Evolutionary conservation across 2,113 vertebrate genomes (phyloP), one percentile per base, ranked within the genome.

Genomic region (Dipodomys ordii): DNA sequence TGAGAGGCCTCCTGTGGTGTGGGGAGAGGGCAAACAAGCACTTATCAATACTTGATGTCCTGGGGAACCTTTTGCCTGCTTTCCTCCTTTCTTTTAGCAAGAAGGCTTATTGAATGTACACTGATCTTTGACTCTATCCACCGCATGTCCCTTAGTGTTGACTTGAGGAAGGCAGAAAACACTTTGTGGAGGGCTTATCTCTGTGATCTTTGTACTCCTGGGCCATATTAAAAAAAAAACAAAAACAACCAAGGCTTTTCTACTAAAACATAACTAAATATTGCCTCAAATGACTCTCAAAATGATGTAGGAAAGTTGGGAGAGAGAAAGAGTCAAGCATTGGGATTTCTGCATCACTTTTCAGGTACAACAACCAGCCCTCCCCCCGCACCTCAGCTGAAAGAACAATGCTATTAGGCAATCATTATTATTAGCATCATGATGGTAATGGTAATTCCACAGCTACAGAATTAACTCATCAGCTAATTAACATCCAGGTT

Each of bases 251-350:
- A 67, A 85, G 62, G 74, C 39, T 74, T 92, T 73, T 57, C 30
- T 67, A 74, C 79, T 88, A 39, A 90, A 35, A 78, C 39, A 69
- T 69, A 81, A 73, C 84, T 77, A 82, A 94, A 83, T 94, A 64
- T 95, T 95, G 89, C 96, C 95, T 92, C 95, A 87, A 92, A 96
- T 97, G 83, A 95, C 84, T 97, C 93, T 71, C 49, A 82, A 94
- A 95, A 80, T 97, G 94, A 91, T 96, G 95, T 93, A 93, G 87
- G 35, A 96, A 97, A 97, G 91, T 94, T 95, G 16, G 80, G 93
- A 57, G 53, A 57, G 15, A 57, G 53, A 57, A 57, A 57, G 53
- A 57, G 87, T 85, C 84, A 46, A 32, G 20, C 46, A 7, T 49
- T 71, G 65, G 1, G 81, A 39, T 23, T 32, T 80, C 67, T 6